These are phyloP conservation scores for Varanus salvator DNA, from an alignment of 2,113 vertebrate genomes.

Conservation along the genomic window DNA sequence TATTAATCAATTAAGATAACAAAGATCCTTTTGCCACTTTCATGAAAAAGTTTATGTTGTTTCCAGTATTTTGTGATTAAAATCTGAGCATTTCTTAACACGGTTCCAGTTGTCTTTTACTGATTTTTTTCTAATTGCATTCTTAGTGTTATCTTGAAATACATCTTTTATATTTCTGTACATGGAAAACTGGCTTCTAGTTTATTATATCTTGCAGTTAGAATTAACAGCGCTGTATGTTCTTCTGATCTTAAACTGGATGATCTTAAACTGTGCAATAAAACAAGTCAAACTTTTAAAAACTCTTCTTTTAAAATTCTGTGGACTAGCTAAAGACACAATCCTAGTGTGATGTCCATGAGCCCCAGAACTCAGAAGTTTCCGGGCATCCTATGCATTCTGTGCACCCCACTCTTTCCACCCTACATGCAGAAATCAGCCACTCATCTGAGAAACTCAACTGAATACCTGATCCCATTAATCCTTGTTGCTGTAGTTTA, in stretches of 20 bases:
- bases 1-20: neutral
- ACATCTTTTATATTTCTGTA: neutral
- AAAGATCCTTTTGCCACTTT: neutral
- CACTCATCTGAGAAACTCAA: neutral
- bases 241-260: neutral
- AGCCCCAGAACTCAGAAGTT: too few species aligned
- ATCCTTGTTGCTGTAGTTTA: neutral
- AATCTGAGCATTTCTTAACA: neutral
- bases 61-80: neutral
- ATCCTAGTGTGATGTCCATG: too few species aligned
- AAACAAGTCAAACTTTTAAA: neutral
- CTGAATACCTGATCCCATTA: neutral
- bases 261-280: neutral
- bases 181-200: neutral
- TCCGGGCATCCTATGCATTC: too few species aligned
- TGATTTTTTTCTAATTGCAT: neutral
- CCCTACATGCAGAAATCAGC: neutral
- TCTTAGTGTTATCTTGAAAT: neutral
- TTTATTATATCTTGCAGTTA: neutral
- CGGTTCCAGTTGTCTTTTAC: neutral
- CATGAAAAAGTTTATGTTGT: neutral
- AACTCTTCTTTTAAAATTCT: too few species aligned
- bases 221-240: neutral
- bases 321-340: too few species aligned
- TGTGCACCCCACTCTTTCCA: neutral